A percentile compares a stretch with the other conserved stretches of the same genome.
phyloP scores from a whole-genome alignment of 2,888 invertebrate species.

The Thera obeliscata region DNA sequence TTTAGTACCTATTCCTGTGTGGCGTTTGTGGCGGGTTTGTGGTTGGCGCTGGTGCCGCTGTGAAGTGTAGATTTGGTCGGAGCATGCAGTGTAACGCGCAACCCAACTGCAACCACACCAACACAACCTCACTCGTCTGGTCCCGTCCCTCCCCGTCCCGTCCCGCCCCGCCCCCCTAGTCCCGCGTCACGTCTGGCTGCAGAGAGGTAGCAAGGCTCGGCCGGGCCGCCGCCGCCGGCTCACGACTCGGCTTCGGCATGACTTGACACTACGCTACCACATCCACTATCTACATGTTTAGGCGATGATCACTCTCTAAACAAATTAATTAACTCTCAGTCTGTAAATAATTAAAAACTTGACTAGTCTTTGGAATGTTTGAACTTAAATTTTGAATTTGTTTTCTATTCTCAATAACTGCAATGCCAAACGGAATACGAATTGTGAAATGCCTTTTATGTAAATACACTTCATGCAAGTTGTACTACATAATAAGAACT shows the following conservation, averaged over 20 bases:
- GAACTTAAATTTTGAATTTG: slow-evolving; percentile 43
- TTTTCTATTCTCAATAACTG: slow-evolving; percentile 45
- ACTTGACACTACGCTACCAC: slow-evolving; percentile 62
- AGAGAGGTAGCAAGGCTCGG: slow-evolving; percentile 45
- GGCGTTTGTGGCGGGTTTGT: slow-evolving; percentile 83
- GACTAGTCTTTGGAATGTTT: slow-evolving; percentile 40
- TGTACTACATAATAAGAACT: slow-evolving; percentile 55
- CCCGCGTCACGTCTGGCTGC: slow-evolving; percentile 48
- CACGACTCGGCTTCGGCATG: not conserved
- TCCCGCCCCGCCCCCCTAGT: slow-evolving; percentile 19
- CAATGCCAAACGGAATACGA: slow-evolving; percentile 67
- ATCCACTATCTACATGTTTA: slow-evolving; percentile 75
- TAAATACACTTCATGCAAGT: slow-evolving; percentile 70
- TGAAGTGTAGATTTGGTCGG: slow-evolving; percentile 86
- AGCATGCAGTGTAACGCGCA: slow-evolving; percentile 96
- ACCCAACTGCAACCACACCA: slow-evolving; percentile 94
- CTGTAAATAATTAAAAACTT: slow-evolving; percentile 41
- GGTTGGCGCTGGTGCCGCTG: slow-evolving; percentile 84
- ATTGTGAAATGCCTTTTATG: slow-evolving; percentile 65
- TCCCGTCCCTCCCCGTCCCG: slow-evolving; percentile 30
- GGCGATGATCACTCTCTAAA: slow-evolving; percentile 68
- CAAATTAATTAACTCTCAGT: slow-evolving; percentile 72
- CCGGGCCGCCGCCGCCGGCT: slow-evolving; percentile 29
- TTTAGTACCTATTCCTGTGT: slow-evolving; percentile 84
- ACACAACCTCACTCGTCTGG: slow-evolving; percentile 79